These are phyloP conservation scores for Choloepus didactylus DNA, from an alignment of 2,797 vertebrate genomes.

Conservation along the genomic window DNA sequence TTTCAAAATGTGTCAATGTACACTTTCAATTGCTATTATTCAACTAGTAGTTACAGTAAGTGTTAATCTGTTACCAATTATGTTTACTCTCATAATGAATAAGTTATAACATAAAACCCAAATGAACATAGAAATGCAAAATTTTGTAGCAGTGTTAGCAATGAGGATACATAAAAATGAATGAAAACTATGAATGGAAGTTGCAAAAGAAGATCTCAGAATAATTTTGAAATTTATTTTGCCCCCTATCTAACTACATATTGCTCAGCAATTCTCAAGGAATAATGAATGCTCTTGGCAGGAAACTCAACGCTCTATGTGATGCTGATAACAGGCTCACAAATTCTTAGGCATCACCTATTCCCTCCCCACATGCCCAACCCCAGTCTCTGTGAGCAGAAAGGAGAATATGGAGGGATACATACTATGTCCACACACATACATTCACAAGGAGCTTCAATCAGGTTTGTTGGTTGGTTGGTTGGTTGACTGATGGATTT, in stretches of 20 bases:
- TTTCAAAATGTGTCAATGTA: neutral
- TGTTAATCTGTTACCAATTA: slow-evolving; percentile 21
- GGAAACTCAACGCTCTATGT: neutral
- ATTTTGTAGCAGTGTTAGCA: neutral
- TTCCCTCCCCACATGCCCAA: neutral
- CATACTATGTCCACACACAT: neutral
- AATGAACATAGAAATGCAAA: neutral
- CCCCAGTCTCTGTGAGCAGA: neutral
- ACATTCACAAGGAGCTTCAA: neutral
- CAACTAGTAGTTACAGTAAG: neutral
- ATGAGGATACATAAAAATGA: neutral
- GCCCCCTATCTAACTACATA: neutral
- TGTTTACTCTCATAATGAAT: neutral
- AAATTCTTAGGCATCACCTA: neutral
- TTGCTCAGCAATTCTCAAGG: neutral
- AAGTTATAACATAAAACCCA: neutral
- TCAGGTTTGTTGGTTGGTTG: neutral
- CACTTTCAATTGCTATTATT: slow-evolving; percentile 29
- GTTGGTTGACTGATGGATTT: neutral
- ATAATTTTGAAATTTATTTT: neutral
- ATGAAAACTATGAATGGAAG: neutral
- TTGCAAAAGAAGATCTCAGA: neutral
- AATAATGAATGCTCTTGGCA: neutral
- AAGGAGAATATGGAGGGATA: neutral
- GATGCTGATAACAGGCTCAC: neutral